Evolutionary conservation across 1,140 invertebrate genomes (phyloP), one percentile per base, ranked within the genome.

Genomic region (Tribolium madens): DNA sequence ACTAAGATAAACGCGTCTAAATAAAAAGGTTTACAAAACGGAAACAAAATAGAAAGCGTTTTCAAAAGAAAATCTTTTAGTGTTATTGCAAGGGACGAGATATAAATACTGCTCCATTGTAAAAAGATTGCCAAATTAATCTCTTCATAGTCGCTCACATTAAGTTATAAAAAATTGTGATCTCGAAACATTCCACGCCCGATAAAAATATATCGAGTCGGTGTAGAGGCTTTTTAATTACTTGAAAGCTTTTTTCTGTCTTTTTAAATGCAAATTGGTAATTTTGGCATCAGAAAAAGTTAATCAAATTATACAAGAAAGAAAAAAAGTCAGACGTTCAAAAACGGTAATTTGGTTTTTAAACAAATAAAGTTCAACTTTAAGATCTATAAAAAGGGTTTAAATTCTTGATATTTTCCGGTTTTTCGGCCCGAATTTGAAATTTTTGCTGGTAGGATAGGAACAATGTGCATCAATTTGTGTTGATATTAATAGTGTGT

Each of bases 401-500:
- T 15, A 21, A 60, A 10, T 1, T 6, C 9, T n/a, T 47, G n/a
- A n/a, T n/a, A n/a, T n/a, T n/a, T n/a, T 42, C 36, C 36, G 36
- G 36, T 64, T 64, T 64, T 64, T 64, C 21, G 57, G 33, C n/a
- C 0, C 57, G 57, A 64, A n/a, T 31, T 31, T 9, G 21, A 33
- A 33, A 64, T 64, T 64, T 64, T 10, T 9, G 57, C 5, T 33
- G 10, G 18, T 14, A 26, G 57, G 17, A n/a, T 26, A 75, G 68
- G 73, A 75, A 75, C 73, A 75, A 75, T 75, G 68, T 68, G 73
- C 64, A 75, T 75, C 57, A 64, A 75, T 75, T 74, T 68, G 57
- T 57, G 57, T 64, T 52, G 64, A 52, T 69, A 76, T 76, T 76
- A 76, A 76, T 70, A 70, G 74, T 69, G 21, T 52, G 42, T 52